Base-by-base conservation (phyloP, 92 coral and sea anemone genomes). In the Epizoanthus rinbou region DNA sequence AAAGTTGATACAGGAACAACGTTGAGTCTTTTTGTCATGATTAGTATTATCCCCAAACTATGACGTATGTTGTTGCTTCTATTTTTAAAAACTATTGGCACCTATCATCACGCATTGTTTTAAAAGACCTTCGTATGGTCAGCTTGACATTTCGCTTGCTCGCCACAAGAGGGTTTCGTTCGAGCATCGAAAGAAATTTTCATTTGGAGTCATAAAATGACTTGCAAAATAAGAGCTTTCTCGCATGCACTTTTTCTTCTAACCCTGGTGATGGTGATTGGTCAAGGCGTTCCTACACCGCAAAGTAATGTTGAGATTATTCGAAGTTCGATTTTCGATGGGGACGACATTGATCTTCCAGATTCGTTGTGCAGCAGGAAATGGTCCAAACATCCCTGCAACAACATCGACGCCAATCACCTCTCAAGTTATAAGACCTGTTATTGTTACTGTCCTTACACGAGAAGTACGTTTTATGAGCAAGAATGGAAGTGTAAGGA, bases 391-490 rank as follows among this genome's bases (percentile, higher is more conserved):
- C 58, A 43, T 62, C 28, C 54, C 1, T 78, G 82, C 19, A 35
- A 21, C 1, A n/a, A 33, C 45, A 78, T 78, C 25, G 65, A 53
- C 4, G 82, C 82, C 2, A 1, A 41, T n/a, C n/a, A 59, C 28
- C 19, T 23, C 24, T 0, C 43, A 8, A 28, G 43, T 22, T 22
- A 43, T 15, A 4, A 45, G 43, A 17, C 31, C 3, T 76, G 81
- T 45, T 41, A 59, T 8, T 78, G 82, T 19, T 63, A 43, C 17
- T 78, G 82, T 43, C 82, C 82, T 15, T 13, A 78, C 25, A 56
- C 62, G 11, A 43, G 23, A 14, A 43, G 82, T n/a, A 78, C 82
- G 33, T 78, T 78, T 54, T 78, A 78, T 22, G 82, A 78, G 24
- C 37, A 37, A 41, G 57, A 60, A 2, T 78, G 82, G 82, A 62